Percentiles rank a stretch among this genome's conserved stretches.
phyloP scores from a whole-genome alignment of 1,140 invertebrate species.

The Aphelenchoides besseyi region DNA sequence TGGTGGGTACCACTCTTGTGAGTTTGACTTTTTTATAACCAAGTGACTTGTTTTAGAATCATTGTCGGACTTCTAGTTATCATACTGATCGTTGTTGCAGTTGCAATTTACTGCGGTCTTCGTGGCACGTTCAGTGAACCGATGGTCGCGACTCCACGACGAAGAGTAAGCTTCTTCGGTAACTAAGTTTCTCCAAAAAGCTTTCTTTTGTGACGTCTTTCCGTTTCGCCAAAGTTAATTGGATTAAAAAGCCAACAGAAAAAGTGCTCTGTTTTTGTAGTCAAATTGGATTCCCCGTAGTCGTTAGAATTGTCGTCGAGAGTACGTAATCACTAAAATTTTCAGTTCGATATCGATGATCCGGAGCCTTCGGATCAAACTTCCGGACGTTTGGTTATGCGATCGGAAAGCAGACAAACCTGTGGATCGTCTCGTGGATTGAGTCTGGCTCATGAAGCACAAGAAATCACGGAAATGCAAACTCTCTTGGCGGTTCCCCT shows the following conservation, averaged over 20 bases:
- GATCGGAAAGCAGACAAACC: background rate
- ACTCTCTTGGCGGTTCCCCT: background rate
- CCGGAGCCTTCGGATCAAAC: background rate
- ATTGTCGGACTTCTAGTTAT: background rate
- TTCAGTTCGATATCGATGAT: background rate
- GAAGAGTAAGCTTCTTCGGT: background rate
- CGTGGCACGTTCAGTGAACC: background rate
- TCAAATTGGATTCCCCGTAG: too few species aligned
- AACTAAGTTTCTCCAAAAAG: background rate
- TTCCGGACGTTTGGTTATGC: background rate
- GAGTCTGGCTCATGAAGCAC: background rate
- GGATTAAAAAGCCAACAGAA: too few species aligned
- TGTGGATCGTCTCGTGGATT: background rate
- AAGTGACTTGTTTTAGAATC: background rate
- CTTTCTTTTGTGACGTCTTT: too few species aligned
- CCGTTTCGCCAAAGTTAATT: background rate
- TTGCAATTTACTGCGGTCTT: background rate
- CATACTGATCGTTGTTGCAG: slow-evolving; percentile 2
- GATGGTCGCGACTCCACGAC: background rate
- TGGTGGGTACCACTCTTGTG: slow-evolving; percentile 6
- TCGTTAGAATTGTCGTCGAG: too few species aligned
- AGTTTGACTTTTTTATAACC: background rate
- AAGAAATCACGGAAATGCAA: slow-evolving; percentile 9
- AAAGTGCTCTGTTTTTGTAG: too few species aligned
- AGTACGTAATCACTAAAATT: too few species aligned